These are phyloP conservation scores for Danio kyathit DNA, from an alignment of 2,797 vertebrate genomes.

Conservation along the genomic window DNA sequence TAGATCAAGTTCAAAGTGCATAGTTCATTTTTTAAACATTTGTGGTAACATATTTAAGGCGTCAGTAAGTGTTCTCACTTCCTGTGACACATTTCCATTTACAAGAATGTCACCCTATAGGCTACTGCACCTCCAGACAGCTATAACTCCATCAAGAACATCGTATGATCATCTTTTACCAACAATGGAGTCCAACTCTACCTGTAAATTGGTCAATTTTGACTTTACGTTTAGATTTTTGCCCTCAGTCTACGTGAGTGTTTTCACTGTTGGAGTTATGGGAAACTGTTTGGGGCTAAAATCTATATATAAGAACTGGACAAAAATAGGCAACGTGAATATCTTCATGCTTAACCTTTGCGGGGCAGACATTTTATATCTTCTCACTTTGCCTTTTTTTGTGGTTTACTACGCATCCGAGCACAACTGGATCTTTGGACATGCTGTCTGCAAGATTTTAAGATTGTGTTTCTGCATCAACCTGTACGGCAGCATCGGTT, in stretches of 20 bases:
- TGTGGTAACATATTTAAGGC: not conserved
- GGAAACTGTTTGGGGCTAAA: constrained; percentile 80
- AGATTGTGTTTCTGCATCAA: constrained; percentile 84
- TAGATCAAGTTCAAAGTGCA: not conserved
- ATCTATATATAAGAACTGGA: constrained; percentile 71
- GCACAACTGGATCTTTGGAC: constrained; percentile 79
- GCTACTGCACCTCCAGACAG: not conserved
- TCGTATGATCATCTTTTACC: not conserved
- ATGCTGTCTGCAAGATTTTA: constrained; percentile 78
- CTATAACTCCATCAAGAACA: not conserved
- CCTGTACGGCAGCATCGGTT: constrained; percentile 85
- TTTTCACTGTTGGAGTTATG: constrained; percentile 77
- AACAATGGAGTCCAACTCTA: constrained; percentile 7
- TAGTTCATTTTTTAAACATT: not conserved
- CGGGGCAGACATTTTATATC: constrained; percentile 81
- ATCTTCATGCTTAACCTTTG: constrained; percentile 82
- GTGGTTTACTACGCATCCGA: constrained; percentile 74
- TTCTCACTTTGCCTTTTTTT: constrained; percentile 83
- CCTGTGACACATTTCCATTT: not conserved
- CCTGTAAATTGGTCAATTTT: constrained; percentile 52
- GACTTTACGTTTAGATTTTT: constrained; percentile 72
- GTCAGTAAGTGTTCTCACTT: not conserved
- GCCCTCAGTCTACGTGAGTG: constrained; percentile 73
- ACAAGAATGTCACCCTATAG: not conserved
- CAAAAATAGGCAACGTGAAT: constrained; percentile 67